A percentile compares a stretch with the other conserved stretches of the same genome.
Evolutionary conservation across 2,888 invertebrate species (phyloP).

Genomic region (Cryptocheilus praepositus): DNA sequence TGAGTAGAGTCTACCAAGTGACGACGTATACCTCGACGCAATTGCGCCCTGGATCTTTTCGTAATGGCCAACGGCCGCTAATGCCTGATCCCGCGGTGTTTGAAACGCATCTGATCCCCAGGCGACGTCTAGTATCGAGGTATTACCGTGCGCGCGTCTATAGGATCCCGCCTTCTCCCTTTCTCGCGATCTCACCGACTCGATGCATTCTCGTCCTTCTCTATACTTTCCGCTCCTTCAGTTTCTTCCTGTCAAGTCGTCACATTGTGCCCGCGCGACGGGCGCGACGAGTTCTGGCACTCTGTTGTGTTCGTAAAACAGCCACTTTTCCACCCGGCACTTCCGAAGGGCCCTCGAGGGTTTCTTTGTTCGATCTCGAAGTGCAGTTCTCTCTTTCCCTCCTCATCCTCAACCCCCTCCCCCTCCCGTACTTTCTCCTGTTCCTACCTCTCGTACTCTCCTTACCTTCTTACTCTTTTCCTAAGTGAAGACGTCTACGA

Average conservation of each 20-base stretch:
- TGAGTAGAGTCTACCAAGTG: background rate
- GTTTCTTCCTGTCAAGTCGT: slow-evolving; percentile 47
- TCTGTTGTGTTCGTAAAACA: slow-evolving; percentile 62
- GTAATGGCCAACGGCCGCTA: slow-evolving; percentile 35
- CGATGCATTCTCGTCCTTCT: slow-evolving; percentile 2
- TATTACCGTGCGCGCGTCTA: background rate
- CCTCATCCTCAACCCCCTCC: slow-evolving; percentile 19
- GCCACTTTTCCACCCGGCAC: slow-evolving; percentile 59
- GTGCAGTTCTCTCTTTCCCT: slow-evolving; percentile 36
- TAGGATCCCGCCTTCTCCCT: background rate
- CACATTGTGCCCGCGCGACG: slow-evolving; percentile 53
- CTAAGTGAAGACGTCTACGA: slow-evolving; percentile 9
- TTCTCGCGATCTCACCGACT: slow-evolving; percentile 1
- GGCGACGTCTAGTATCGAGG: slow-evolving; percentile 12
- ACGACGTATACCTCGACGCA: background rate
- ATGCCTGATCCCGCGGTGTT: slow-evolving; percentile 53
- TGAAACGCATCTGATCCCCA: slow-evolving; percentile 33
- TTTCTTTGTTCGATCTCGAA: slow-evolving; percentile 62
- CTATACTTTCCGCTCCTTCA: background rate
- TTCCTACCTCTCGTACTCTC: background rate
- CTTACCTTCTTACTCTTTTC: slow-evolving; percentile 9
- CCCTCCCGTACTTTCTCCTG: background rate
- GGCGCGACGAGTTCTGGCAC: slow-evolving; percentile 48
- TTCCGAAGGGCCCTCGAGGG: slow-evolving; percentile 57
- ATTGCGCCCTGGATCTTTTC: slow-evolving; percentile 22